phyloP scores from a whole-genome alignment of 53 echinoderm and acorn worm species.

The Holothuria scabra region DNA sequence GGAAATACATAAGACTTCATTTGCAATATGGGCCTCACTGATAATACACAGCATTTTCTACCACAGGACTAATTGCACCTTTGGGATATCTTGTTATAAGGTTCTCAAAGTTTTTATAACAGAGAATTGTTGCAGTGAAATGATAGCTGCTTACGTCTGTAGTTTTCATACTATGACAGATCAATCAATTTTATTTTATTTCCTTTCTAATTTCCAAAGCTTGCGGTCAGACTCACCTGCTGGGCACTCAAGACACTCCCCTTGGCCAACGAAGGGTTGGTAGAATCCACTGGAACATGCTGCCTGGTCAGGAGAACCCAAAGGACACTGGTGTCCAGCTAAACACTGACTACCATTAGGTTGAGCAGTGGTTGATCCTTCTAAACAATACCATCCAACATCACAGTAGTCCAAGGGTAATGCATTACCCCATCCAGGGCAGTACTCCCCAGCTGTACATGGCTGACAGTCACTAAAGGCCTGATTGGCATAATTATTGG shows the following conservation, averaged over 20 bases:
- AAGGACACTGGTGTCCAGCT: constrained; percentile 86
- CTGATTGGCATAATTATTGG: constrained; percentile 80
- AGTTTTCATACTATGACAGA: too few species aligned
- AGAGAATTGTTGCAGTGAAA: too few species aligned
- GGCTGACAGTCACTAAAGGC: constrained; percentile 81
- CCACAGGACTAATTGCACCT: too few species aligned
- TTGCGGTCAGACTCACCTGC: constrained; percentile 56
- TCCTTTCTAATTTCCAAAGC: too few species aligned
- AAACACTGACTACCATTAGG: constrained; percentile 85
- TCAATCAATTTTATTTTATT: too few species aligned
- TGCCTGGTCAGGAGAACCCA: constrained; percentile 83
- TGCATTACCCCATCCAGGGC: constrained; percentile 88
- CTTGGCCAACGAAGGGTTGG: constrained; percentile 85
- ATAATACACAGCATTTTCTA: too few species aligned
- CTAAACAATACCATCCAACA: constrained; percentile 93
- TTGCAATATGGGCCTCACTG: too few species aligned
- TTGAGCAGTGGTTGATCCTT: constrained; percentile 90
- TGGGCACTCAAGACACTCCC: constrained; percentile 86
- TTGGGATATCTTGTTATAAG: too few species aligned
- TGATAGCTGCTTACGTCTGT: too few species aligned
- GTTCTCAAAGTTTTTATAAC: too few species aligned
- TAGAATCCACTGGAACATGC: constrained; percentile 88
- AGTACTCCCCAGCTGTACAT: constrained; percentile 93
- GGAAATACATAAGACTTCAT: too few species aligned
- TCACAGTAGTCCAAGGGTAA: constrained; percentile 90